A percentile compares a stretch with the other conserved stretches of the same genome.
phyloP scores from a whole-genome alignment of 2,888 invertebrate species.

The Mesochorus sp. region DNA sequence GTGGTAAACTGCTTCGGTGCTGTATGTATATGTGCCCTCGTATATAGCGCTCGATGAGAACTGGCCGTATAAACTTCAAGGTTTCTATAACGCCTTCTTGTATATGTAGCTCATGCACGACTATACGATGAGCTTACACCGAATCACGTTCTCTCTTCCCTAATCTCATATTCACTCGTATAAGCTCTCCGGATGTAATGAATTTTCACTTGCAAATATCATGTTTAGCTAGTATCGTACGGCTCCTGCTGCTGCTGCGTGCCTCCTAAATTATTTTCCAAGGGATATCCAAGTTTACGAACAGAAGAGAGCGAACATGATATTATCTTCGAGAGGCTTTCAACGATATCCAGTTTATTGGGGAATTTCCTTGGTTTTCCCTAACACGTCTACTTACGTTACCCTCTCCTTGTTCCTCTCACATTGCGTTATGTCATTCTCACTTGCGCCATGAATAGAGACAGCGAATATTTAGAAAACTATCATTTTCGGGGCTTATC shows the following conservation, averaged over 20 bases:
- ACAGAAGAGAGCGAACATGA: slow-evolving; percentile 21
- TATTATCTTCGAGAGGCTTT: slow-evolving; percentile 37
- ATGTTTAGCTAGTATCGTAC: slow-evolving; percentile 28
- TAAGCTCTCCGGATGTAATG: slow-evolving; percentile 54
- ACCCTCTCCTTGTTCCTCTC: background rate
- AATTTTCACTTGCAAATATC: slow-evolving; percentile 57
- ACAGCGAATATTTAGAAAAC: slow-evolving; percentile 48
- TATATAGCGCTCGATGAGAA: slow-evolving; percentile 34
- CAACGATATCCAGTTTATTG: slow-evolving; percentile 33
- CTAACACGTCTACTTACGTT: background rate
- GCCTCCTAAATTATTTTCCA: slow-evolving; percentile 46
- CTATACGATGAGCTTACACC: slow-evolving; percentile 19
- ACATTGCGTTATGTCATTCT: background rate
- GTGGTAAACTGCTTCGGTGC: too few species aligned
- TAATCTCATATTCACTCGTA: slow-evolving; percentile 56
- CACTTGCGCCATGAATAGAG: background rate
- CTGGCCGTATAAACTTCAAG: background rate
- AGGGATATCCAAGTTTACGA: slow-evolving; percentile 41
- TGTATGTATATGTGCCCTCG: background rate
- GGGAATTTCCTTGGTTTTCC: slow-evolving; percentile 1
- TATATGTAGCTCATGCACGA: slow-evolving; percentile 15
- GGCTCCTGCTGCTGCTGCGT: too few species aligned
- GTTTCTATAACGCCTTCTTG: background rate
- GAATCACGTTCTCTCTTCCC: slow-evolving; percentile 50
- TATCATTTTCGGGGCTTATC: slow-evolving; percentile 49